phyloP scores from a whole-genome alignment of 1,140 invertebrate genomes.

The Contarinia nasturtii region DNA sequence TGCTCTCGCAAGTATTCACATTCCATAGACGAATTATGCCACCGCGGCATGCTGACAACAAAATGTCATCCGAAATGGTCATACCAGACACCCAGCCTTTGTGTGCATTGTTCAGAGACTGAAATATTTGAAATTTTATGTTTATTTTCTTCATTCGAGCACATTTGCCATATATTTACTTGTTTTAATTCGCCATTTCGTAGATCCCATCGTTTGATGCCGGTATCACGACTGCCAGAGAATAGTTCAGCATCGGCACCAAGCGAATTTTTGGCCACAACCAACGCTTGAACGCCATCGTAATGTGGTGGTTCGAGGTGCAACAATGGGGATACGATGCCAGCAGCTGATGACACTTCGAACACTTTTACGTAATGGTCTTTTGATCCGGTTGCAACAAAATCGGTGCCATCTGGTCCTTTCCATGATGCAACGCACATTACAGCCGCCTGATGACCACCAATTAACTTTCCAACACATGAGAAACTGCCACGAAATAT shows the following conservation, averaged over 20 bases:
- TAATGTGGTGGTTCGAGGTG: conserved; percentile 78
- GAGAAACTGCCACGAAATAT: conserved; percentile 30
- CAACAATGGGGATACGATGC: conserved; percentile 37
- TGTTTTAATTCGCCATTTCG: conserved; percentile 42
- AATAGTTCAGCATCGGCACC: conserved; percentile 36
- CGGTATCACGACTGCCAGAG: conserved; percentile 71
- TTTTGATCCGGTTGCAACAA: conserved; percentile 69
- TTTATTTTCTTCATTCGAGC: too few relatives aligned
- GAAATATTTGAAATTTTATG: conserved; percentile 5
- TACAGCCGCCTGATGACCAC: conserved; percentile 70
- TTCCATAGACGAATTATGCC: conserved; percentile 61
- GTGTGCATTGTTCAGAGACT: conserved; percentile 73
- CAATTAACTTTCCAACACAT: conserved; percentile 53
- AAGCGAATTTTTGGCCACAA: conserved; percentile 36
- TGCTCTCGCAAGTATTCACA: conserved; percentile 34
- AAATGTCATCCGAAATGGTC: conserved; percentile 26
- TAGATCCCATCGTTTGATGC: conserved; percentile 77
- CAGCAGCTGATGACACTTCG: conserved; percentile 34
- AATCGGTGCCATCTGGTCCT: conserved; percentile 26
- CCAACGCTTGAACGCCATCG: conserved; percentile 70
- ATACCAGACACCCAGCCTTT: conserved; percentile 78
- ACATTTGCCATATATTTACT: conserved; percentile 18
- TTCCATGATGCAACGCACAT: conserved; percentile 55
- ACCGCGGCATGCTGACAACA: conserved; percentile 58
- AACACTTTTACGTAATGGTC: conserved; percentile 62